A percentile compares a stretch with the other conserved stretches of the same genome.
phyloP scores from a whole-genome alignment of 2,888 invertebrate species.

The Stegana nigrithorax region DNA sequence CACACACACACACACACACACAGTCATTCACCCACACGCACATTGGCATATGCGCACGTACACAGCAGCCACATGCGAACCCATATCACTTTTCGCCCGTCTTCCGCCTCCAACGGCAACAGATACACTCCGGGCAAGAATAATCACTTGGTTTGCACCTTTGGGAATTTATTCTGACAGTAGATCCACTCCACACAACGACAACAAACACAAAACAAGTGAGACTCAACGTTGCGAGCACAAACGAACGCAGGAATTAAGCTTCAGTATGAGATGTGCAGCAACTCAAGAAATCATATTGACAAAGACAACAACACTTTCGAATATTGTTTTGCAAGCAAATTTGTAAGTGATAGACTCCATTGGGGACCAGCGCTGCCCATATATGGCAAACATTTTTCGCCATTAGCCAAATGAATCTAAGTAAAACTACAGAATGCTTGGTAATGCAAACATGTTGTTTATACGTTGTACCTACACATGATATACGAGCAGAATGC shows the following conservation, averaged over 20 bases:
- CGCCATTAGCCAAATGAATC: constrained; percentile 13
- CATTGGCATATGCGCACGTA: background rate
- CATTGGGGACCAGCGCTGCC: background rate
- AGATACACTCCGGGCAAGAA: constrained; percentile 41
- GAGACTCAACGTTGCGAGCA: background rate
- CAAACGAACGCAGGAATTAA: background rate
- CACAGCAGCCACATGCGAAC: constrained; percentile 18
- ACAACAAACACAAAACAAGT: constrained; percentile 20
- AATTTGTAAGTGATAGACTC: constrained; percentile 17
- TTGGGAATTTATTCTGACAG: constrained; percentile 49
- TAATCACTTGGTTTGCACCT: constrained; percentile 66
- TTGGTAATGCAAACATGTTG: no score
- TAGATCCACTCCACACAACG: constrained; percentile 20
- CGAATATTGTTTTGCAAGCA: background rate
- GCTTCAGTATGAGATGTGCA: background rate
- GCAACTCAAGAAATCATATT: background rate
- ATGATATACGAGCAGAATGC: no score
- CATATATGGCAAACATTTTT: constrained; percentile 6
- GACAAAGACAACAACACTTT: background rate
- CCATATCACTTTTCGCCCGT: constrained; percentile 31
- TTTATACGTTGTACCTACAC: no score
- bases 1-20: constrained; percentile 24
- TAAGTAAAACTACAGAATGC: no score
- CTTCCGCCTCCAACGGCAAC: constrained; percentile 10
- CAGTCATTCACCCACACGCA: constrained; percentile 27